A percentile compares a stretch with the other conserved stretches of the same genome.
Evolutionary conservation across 1,140 invertebrate species (phyloP).

Genomic region (Oncopodura yosiiana): DNA sequence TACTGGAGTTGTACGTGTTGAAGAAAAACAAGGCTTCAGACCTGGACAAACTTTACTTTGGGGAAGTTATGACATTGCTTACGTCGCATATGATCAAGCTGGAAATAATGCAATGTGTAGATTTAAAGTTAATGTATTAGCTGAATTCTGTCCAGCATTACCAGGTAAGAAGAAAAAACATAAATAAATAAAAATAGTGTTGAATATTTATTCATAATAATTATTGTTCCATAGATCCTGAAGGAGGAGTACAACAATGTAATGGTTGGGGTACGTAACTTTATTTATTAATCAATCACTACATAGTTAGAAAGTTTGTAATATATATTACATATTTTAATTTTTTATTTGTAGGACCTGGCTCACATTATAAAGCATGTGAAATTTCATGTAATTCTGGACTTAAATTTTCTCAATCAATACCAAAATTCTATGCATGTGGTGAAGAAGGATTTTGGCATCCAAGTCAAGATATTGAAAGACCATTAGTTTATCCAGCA

Average conservation of each 20-base stretch:
- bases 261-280: constrained; percentile 93
- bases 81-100: constrained; percentile 80
- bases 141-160: constrained; percentile 79
- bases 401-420: constrained; percentile 74
- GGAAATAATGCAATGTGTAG: constrained; percentile 83
- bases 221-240: too few relatives aligned
- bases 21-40: constrained; percentile 74
- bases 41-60: constrained; percentile 83
- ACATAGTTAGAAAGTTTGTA: too few relatives aligned
- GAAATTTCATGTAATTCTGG: constrained; percentile 68
- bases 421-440: constrained; percentile 91
- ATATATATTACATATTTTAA: too few relatives aligned
- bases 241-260: constrained; percentile 79
- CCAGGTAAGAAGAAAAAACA: too few relatives aligned
- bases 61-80: constrained; percentile 87
- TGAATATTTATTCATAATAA: too few relatives aligned
- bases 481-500: constrained; percentile 76
- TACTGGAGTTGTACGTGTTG: constrained; percentile 63
- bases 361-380: constrained; percentile 83
- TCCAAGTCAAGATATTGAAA: constrained; percentile 64
- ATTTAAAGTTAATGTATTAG: constrained; percentile 88
- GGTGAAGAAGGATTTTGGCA: constrained; percentile 93
- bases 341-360: background rate
- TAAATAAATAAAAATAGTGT: too few relatives aligned
- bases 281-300: too few relatives aligned